These are phyloP conservation scores for Hippocampus barbouri DNA, from an alignment of 2,113 vertebrate species.

Conservation along the genomic window DNA sequence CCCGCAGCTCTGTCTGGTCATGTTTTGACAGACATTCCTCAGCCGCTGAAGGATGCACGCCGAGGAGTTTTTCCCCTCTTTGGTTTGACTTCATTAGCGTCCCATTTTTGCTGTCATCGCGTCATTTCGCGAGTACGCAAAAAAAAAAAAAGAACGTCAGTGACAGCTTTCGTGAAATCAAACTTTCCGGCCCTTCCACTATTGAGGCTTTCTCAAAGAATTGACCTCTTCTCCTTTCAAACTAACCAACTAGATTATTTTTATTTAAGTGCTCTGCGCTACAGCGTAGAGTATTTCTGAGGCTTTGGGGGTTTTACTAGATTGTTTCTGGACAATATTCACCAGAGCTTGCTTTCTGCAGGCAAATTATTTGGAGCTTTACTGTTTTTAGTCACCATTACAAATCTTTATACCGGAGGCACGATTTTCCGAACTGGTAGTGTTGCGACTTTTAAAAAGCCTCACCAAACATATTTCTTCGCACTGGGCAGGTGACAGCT, in stretches of 20 bases:
- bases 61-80: slow-evolving; percentile 21
- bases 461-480: slow-evolving; percentile 9
- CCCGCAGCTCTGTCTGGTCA: slow-evolving; percentile 49
- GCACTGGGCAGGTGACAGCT: slow-evolving; percentile 23
- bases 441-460: neutral
- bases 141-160: slow-evolving; percentile 5
- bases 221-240: slow-evolving; percentile 5
- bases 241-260: slow-evolving; percentile 17
- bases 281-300: neutral
- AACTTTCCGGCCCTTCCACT: slow-evolving; percentile 24
- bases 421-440: slow-evolving; percentile 7
- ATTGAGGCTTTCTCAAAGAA: slow-evolving; percentile 20
- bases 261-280: slow-evolving; percentile 25
- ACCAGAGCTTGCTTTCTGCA: neutral
- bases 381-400: too few species aligned
- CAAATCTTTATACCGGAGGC: too few species aligned
- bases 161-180: slow-evolving; percentile 20
- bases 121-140: slow-evolving; percentile 25
- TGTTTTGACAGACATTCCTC: slow-evolving; percentile 62
- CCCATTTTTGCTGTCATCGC: slow-evolving; percentile 44
- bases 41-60: slow-evolving; percentile 43
- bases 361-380: neutral
- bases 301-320: neutral
- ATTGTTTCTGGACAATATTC: neutral
- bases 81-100: slow-evolving; percentile 47